Base-by-base conservation (phyloP, 2,797 vertebrate genomes). In the Myotis pilosus region DNA sequence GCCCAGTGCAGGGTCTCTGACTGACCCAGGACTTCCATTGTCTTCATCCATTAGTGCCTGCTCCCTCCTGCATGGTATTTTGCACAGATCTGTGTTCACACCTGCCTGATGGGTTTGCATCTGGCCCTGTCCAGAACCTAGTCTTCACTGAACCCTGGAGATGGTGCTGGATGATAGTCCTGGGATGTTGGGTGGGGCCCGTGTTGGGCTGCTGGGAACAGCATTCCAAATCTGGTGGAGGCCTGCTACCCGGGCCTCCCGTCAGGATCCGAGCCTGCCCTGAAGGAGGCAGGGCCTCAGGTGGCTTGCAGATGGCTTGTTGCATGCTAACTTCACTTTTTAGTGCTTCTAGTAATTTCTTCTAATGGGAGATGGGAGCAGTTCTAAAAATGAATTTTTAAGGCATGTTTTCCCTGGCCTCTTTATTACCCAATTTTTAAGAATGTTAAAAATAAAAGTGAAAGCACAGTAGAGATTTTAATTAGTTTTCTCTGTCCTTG, bases 391-490 rank as follows among this genome's bases (percentile, higher is more conserved):
- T 80, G 19, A 87, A 72, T 49, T 83, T 86, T 47, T 41, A 91
- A 89, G 38, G 22, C 36, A 62, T 15, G 3, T 87, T 89, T 91
- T 6, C 57, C 60, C 53, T 89, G 10, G 47, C 92, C 33, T 62
- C 66, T 91, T 62, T 79, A 86, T 91, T 91, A 92, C 49, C 28
- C 81, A 72, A 30, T 36, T 90, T 33, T 69, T 28, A 89, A 80
- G 64, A 74, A 85, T 22, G 5, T 87, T 95, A 33, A 57, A 30
- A 62, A 88, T 60, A 64, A 30, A 53, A 8, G 10, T 75, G 79
- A 89, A 87, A 94, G 66, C 41, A 25, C 36, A 95, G 53, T 53
- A 72, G 69, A 89, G 44, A 66, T 92, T 92, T 83, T 93, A 94
- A 93, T 92, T 82, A 85, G 72, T 55, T 76, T 96, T 91, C 53